Conservation (phyloP, 2,797 vertebrate species). For the Urosaurus nigricauda region DNA sequence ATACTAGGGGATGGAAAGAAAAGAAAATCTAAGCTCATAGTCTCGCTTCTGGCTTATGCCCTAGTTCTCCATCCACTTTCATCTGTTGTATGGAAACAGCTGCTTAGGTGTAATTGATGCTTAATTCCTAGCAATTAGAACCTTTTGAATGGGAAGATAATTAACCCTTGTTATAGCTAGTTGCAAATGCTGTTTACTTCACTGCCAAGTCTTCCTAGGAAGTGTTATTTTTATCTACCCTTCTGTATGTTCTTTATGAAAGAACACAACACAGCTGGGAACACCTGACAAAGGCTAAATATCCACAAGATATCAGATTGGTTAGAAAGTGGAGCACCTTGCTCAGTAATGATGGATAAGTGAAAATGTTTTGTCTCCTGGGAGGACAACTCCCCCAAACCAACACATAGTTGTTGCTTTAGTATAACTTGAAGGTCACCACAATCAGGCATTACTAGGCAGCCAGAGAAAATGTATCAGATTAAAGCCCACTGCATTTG, state of each 20-base stretch:
- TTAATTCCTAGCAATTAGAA: conserved; percentile 27
- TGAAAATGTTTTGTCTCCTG: neutral
- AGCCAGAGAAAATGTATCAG: conserved; percentile 19
- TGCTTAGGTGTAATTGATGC: conserved; percentile 27
- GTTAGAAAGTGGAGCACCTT: neutral
- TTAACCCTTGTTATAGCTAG: conserved; percentile 36
- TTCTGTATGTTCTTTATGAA: conserved; percentile 16
- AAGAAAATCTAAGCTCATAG: neutral
- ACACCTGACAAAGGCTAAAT: neutral
- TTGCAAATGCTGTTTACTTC: conserved; percentile 1
- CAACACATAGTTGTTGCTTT: neutral
- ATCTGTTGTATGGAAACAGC: conserved; percentile 13
- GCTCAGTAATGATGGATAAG: neutral
- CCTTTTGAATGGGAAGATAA: conserved; percentile 30
- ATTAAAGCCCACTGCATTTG: conserved; percentile 8
- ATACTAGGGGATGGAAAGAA: neutral
- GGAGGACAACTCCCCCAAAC: neutral
- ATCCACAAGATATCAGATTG: neutral
- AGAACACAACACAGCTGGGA: conserved; percentile 1
- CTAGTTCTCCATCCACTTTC: neutral
- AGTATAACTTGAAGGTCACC: conserved; percentile 21
- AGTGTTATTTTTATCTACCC: neutral
- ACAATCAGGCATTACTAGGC: neutral
- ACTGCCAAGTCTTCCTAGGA: conserved; percentile 20
- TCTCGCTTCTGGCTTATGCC: neutral